These are phyloP conservation scores for Heliconius melpomene DNA, from an alignment of 1,140 invertebrate genomes.

Conservation along the genomic window DNA sequence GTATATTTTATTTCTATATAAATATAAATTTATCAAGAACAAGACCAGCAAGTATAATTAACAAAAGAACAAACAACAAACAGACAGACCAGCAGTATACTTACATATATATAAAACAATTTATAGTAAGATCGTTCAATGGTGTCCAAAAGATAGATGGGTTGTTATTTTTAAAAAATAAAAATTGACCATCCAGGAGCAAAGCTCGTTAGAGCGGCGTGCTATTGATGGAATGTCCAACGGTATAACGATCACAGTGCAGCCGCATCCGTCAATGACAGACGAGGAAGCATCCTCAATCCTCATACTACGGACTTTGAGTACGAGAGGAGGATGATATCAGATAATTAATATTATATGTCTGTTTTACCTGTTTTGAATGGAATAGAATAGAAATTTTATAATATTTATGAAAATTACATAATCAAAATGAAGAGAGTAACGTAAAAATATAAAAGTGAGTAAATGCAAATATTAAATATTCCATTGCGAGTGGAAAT, in stretches of 20 bases:
- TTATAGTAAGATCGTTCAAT: background rate
- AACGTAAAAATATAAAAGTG: no score
- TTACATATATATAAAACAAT: background rate
- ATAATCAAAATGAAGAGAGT: no score
- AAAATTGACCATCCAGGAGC: constrained; percentile 47
- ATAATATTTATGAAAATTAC: no score
- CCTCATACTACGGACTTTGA: constrained; percentile 32
- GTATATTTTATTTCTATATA: no score
- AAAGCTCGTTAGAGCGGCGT: constrained; percentile 61
- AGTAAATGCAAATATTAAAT: no score
- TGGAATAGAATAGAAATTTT: background rate
- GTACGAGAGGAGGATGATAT: background rate
- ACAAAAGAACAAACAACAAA: no score
- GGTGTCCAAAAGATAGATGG: background rate
- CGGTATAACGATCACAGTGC: constrained; percentile 57
- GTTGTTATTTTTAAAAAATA: constrained; percentile 42
- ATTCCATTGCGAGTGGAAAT: no score
- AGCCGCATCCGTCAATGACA: constrained; percentile 66
- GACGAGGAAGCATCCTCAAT: constrained; percentile 45
- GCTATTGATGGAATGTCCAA: constrained; percentile 63
- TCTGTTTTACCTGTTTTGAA: background rate
- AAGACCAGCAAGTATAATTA: no score
- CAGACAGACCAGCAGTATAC: no score
- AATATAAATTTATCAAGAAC: no score
- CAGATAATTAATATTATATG: background rate